Evolutionary conservation across 2,888 invertebrate genomes (phyloP).

Genomic region (Rapana venosa): DNA sequence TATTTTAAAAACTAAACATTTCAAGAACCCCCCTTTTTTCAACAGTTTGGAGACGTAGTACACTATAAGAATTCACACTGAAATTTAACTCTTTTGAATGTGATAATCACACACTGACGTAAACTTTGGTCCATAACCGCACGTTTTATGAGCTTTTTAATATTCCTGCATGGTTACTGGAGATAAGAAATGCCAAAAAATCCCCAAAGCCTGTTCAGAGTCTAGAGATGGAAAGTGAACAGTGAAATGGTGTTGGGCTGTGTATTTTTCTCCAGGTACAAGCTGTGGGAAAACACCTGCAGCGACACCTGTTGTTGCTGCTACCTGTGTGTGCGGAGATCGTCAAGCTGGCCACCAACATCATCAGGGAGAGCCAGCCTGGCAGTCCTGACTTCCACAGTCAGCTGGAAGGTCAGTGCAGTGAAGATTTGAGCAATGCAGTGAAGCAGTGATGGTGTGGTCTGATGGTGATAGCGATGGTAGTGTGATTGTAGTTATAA

Average conservation of each 20-base stretch:
- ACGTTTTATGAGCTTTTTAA: no score
- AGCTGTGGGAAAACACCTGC: conserved; percentile 66
- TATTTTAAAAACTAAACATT: no score
- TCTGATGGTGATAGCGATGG: neutral
- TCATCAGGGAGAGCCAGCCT: conserved; percentile 30
- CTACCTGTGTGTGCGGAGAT: conserved; percentile 72
- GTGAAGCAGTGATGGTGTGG: neutral
- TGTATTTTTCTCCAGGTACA: conserved; percentile 46
- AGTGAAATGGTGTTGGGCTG: neutral
- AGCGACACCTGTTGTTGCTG: conserved; percentile 76
- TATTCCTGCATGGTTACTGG: no score
- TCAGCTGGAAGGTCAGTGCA: conserved; percentile 31
- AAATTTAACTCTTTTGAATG: no score
- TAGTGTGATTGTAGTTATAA: neutral
- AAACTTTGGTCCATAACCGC: no score
- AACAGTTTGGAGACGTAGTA: no score
- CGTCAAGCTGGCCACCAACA: conserved; percentile 58
- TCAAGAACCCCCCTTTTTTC: no score
- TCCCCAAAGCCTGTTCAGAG: no score
- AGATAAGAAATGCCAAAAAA: no score
- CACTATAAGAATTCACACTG: no score
- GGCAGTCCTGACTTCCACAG: conserved; percentile 33
- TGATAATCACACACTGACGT: no score
- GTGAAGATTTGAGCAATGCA: neutral
- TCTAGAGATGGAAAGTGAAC: neutral